Evolutionary conservation across 1,140 invertebrate genomes (phyloP), one percentile per base, ranked within the genome.

Genomic region (Gryon sp.): DNA sequence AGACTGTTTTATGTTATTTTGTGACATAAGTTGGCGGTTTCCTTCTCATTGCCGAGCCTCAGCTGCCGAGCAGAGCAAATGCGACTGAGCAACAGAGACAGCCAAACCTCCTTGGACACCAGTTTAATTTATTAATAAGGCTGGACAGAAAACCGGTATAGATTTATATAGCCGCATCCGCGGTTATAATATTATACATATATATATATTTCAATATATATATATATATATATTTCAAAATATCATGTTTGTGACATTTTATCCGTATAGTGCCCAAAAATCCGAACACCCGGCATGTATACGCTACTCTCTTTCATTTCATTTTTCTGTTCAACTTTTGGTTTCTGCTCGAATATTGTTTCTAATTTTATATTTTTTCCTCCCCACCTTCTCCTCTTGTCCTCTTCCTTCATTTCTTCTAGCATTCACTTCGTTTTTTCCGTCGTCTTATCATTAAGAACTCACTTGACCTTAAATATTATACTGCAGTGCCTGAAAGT

Each of bases 121-220:
- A 73, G 77, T 83, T 79, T 81, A 82, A 84, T 84, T 86, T 86
- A 84, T 86, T 84, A 82, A 84, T 86, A 86, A 84, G 84, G 77
- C 80, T 83, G 75, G 70, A 82, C 80, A 80, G 80, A 82, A 82
- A 84, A 84, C 82, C 83, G 82, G 84, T 84, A 84, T 84, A 84
- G 78, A 84, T 83, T 86, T 83, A 84, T 82, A 79, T 78, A 81
- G 75, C 74, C 66, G 57, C 80, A 75, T 78, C 66, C 77, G 78
- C 78, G 76, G 73, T 76, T 78, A 72, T 66, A 48, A 59, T 53
- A 70, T 16, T 38, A 59, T 32, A 59, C 38, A 60, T n/a, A n/a
- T n/a, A n/a, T n/a, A n/a, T n/a, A n/a, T n/a, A n/a, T n/a, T n/a
- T 62, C 34, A 26, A 50, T 19, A 65, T 43, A 15, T 41, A 59